Evolutionary conservation across 2,888 invertebrate genomes (phyloP), one percentile per base, ranked within the genome.

Genomic region (Dorcus hopei): DNA sequence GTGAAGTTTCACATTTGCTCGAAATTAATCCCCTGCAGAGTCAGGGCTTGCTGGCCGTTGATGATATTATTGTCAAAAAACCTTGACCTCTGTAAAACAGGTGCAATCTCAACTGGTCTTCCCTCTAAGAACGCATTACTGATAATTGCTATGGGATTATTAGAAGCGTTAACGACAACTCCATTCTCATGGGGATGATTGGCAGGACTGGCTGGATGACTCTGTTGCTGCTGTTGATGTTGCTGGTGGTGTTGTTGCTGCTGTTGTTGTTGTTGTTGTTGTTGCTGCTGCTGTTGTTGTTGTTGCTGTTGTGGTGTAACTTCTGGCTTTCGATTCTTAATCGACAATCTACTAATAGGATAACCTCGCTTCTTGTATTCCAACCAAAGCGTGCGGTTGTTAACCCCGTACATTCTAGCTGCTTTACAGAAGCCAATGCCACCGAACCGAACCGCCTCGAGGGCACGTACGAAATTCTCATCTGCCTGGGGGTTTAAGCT

Each of bases 381-480:
- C 41, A 92, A 80, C 92, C 92, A 92, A 2, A 93, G 80, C 0
- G 92, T 92, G 57, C 92, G 83, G 78, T 92, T 92, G 77, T 92
- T 92, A 11, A 93, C 91, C 38, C 92, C 92, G 76, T 89, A 92
- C 79, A 91, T 85, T 52, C 90, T 82, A 0, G 92, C 92, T 7
- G 92, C 92, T 72, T 91, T 91, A 77, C 92, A 92, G 77, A 92
- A 92, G 2, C 92, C 92, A 66, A 92, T 90, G 41, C 91, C 90
- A 19, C 92, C 92, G 70, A 87, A 88, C 61, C 91, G 84, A 0
- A 92, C 92, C 0, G 91, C 92, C 72, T 92, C 91, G 51, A 92
- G 78, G 0, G 92, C 92, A 39, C 88, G 81, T 65, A 90, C 87
- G 77, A 92, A 92, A 74, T 91, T 91, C 72, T 91, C 91, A 70